phyloP scores from a whole-genome alignment of 2,113 vertebrate genomes.

The Microcebus ravelobensis region DNA sequence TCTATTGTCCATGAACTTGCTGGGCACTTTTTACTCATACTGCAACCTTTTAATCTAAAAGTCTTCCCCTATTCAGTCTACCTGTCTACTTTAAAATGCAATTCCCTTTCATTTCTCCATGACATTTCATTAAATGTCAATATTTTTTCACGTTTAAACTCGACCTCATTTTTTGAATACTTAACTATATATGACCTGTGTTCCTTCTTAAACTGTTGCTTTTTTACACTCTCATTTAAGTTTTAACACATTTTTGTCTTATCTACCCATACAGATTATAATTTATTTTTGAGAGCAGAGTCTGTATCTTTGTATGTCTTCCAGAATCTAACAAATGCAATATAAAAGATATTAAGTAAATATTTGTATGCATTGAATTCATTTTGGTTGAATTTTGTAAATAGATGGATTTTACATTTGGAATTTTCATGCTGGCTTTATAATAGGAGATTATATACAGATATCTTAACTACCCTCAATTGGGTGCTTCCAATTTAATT shows the following conservation, averaged over 20 bases:
- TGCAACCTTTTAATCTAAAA: background rate
- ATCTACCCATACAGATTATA: background rate
- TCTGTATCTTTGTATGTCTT: background rate
- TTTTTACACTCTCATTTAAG: background rate
- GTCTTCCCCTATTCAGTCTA: background rate
- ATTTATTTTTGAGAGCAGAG: background rate
- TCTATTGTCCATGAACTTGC: background rate
- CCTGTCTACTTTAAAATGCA: background rate
- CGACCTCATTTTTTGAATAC: background rate
- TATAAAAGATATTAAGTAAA: slow-evolving; percentile 5
- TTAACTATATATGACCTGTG: background rate
- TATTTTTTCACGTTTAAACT: slow-evolving; percentile 39
- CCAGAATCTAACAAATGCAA: slow-evolving; percentile 24
- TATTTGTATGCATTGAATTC: background rate
- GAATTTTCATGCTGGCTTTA: background rate
- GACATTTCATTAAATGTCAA: slow-evolving; percentile 14
- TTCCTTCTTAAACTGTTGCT: background rate
- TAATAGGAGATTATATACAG: background rate
- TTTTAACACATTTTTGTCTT: background rate
- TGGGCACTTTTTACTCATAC: background rate
- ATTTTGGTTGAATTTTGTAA: slow-evolving; percentile 27
- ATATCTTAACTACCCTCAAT: background rate
- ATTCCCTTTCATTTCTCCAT: background rate
- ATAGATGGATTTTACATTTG: background rate
- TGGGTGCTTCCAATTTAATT: background rate